A percentile compares a stretch with the other conserved stretches of the same genome.
Conservation (phyloP, 2,797 vertebrate species). For the Pipistrellus pygmaeus region DNA sequence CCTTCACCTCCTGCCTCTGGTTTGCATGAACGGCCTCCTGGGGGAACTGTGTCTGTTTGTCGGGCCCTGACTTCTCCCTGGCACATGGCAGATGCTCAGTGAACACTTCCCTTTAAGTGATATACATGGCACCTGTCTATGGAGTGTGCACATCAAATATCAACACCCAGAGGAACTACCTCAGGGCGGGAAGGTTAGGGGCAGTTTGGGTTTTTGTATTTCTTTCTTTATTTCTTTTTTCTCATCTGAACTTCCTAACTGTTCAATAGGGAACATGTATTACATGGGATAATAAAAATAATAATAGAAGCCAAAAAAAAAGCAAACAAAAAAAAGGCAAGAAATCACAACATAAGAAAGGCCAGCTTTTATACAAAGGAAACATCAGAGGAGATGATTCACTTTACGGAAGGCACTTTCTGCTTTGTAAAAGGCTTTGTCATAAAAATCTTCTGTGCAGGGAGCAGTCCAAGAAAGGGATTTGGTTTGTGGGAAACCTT, state of each 20-base stretch:
- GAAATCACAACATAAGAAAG: slow-evolving; percentile 47
- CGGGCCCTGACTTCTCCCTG: neutral
- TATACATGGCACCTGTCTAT: neutral
- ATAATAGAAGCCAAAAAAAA: neutral
- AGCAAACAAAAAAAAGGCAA: neutral
- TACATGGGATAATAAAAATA: slow-evolving; percentile 39
- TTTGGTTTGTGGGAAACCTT: neutral
- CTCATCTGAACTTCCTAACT: slow-evolving; percentile 10
- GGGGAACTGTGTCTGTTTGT: neutral
- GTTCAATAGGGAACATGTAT: neutral
- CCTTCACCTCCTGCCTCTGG: neutral
- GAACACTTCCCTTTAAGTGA: slow-evolving; percentile 4
- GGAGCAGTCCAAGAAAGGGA: neutral
- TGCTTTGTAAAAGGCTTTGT: slow-evolving; percentile 39
- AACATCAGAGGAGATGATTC: slow-evolving; percentile 33
- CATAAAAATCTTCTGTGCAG: slow-evolving; percentile 20
- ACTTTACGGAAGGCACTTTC: slow-evolving; percentile 35
- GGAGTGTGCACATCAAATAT: neutral
- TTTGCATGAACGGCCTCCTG: neutral
- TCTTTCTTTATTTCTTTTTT: neutral
- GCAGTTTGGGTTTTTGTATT: neutral
- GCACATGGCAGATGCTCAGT: neutral
- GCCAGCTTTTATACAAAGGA: slow-evolving; percentile 37
- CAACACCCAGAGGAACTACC: neutral
- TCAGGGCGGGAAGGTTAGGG: neutral